Evolutionary conservation across 2,888 invertebrate species (phyloP).

Genomic region (Cynaeus angustus): DNA sequence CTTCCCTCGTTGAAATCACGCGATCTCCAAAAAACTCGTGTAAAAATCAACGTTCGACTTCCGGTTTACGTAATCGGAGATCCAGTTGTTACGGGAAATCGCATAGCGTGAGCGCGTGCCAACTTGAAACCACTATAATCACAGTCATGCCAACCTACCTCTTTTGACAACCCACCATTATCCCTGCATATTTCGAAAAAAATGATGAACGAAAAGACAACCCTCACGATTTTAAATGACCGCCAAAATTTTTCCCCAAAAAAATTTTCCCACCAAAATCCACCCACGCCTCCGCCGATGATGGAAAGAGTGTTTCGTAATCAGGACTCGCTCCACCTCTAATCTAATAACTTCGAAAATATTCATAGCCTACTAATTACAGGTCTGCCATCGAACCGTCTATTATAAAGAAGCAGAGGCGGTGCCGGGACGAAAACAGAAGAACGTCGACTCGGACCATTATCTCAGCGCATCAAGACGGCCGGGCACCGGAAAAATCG

Average conservation of each 20-base stretch:
- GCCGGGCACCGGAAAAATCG: conserved; percentile 42
- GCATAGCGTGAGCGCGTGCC: conserved; percentile 57
- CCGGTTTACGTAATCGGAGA: conserved; percentile 54
- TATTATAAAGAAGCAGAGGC: conserved; percentile 71
- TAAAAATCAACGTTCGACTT: conserved; percentile 54
- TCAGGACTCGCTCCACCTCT: conserved; percentile 43
- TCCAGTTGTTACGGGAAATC: conserved; percentile 44
- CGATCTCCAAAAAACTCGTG: conserved; percentile 55
- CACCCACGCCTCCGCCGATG: conserved; percentile 21
- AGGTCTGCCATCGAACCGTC: conserved; percentile 67
- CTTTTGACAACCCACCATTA: conserved; percentile 57
- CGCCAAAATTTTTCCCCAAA: background rate
- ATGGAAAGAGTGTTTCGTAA: conserved; percentile 30
- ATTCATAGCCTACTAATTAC: conserved; percentile 69
- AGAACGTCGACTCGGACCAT: conserved; percentile 37
- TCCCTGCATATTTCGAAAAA: conserved; percentile 1
- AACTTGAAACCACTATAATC: conserved; percentile 55
- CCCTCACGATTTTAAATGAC: no score
- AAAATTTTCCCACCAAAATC: conserved; percentile 2
- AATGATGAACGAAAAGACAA: no score
- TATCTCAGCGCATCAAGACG: conserved; percentile 37
- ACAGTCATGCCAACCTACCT: conserved; percentile 55
- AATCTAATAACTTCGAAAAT: conserved; percentile 67
- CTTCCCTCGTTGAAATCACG: no score
- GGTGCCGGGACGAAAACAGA: conserved; percentile 54